Percentiles rank a stretch among this genome's conserved stretches.
phyloP scores from a whole-genome alignment of 2,797 vertebrate genomes.

The Rhynchonycteris naso region DNA sequence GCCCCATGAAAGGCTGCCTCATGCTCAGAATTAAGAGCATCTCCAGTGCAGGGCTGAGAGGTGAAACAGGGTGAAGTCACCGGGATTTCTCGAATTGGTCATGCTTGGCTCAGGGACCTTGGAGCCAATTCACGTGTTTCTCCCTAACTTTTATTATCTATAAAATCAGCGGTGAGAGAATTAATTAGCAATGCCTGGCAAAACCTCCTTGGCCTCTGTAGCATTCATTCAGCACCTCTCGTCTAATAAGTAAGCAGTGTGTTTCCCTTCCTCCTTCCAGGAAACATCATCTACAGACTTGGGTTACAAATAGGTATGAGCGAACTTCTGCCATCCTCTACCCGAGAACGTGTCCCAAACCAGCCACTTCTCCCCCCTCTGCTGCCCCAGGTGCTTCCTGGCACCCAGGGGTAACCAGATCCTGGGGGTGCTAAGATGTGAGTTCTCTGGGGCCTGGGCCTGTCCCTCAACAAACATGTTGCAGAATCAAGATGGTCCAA shows the following conservation, averaged over 20 bases:
- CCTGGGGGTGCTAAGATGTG: background rate
- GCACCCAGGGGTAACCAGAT: background rate
- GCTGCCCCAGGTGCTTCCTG: background rate
- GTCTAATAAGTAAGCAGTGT: background rate
- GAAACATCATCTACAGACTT: background rate
- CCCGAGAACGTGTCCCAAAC: background rate
- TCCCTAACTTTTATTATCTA: background rate
- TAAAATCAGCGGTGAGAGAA: conserved; percentile 1
- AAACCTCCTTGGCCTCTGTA: background rate
- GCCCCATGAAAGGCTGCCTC: background rate
- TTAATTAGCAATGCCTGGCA: background rate
- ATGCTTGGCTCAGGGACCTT: background rate
- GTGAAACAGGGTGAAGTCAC: background rate
- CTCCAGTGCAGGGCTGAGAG: background rate
- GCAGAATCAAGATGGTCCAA: background rate
- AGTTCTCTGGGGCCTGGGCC: background rate
- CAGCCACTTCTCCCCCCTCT: no score
- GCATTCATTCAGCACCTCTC: background rate
- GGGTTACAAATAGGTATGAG: background rate
- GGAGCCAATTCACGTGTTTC: background rate
- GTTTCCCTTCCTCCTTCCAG: background rate
- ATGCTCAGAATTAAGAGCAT: background rate
- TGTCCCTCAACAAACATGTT: background rate
- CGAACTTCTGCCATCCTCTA: background rate
- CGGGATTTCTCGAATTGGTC: background rate